Evolutionary conservation across 2,888 invertebrate species (phyloP).

Genomic region (Kuschelorhynchus macadamiae): DNA sequence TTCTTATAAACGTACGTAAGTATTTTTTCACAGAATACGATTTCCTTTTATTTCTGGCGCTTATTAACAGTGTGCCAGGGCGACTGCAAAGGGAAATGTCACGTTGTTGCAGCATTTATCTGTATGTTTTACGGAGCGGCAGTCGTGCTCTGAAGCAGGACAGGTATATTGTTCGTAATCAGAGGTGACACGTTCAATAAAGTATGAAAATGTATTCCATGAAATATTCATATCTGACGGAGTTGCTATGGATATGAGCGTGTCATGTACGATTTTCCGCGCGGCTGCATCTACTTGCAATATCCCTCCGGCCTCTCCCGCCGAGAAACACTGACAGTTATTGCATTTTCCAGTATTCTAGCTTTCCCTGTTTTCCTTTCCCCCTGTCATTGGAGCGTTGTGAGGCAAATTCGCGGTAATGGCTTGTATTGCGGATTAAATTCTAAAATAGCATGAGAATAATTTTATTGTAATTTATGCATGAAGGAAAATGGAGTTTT

Average conservation of each 20-base stretch:
- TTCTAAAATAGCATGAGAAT: constrained; percentile 44
- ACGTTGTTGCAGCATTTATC: constrained; percentile 55
- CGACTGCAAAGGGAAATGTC: constrained; percentile 49
- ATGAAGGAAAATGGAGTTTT: constrained; percentile 33
- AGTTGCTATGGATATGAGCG: constrained; percentile 68
- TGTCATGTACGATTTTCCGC: constrained; percentile 69
- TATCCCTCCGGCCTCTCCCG: constrained; percentile 50
- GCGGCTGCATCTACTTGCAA: constrained; percentile 60
- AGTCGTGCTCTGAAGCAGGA: constrained; percentile 54
- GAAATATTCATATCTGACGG: constrained; percentile 70
- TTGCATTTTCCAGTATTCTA: constrained; percentile 65
- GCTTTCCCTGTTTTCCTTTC: constrained; percentile 39
- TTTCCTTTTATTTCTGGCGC: constrained; percentile 44
- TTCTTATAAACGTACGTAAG: too few species aligned
- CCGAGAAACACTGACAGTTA: constrained; percentile 67
- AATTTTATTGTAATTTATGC: constrained; percentile 45
- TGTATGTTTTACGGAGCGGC: constrained; percentile 54
- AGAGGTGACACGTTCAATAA: constrained; percentile 71
- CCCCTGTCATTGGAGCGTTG: constrained; percentile 31
- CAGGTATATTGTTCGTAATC: constrained; percentile 70
- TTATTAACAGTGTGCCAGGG: constrained; percentile 55
- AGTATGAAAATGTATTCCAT: constrained; percentile 71
- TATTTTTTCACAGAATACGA: constrained; percentile 33
- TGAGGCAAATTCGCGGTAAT: constrained; percentile 38
- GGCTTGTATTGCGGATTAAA: constrained; percentile 45